Percentiles rank a stretch among this genome's conserved stretches.
phyloP scores from a whole-genome alignment of 2,888 invertebrate genomes.

The Drosophila testacea region DNA sequence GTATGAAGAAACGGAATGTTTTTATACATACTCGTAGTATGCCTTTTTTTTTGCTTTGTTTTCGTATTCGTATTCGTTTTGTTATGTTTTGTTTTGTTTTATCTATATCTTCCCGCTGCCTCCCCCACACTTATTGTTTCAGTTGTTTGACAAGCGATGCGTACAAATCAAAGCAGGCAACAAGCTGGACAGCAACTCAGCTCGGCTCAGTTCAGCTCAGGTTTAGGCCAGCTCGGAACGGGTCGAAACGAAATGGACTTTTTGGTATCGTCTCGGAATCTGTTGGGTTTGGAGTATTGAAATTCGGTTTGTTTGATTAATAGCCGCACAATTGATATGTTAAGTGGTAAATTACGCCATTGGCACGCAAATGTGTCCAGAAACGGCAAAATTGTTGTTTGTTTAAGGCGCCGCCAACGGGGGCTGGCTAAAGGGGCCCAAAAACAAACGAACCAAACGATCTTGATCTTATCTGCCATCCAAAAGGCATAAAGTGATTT shows the following conservation, averaged over 20 bases:
- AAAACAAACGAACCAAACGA: conserved; percentile 33
- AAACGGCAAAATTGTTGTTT: conserved; percentile 72
- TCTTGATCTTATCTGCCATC: conserved; percentile 50
- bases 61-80: conserved; percentile 4
- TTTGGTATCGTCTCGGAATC: conserved; percentile 30
- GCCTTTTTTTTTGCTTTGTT: conserved; percentile 30
- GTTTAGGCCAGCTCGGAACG: conserved; percentile 4
- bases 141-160: conserved; percentile 80
- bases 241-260: conserved; percentile 7
- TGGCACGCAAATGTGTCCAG: conserved; percentile 76
- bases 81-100: conserved; percentile 25
- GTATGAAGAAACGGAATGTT: conserved; percentile 16
- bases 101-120: conserved; percentile 24
- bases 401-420: conserved; percentile 78
- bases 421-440: conserved; percentile 27
- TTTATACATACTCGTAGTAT: background rate
- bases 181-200: conserved; percentile 29
- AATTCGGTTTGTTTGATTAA: conserved; percentile 73
- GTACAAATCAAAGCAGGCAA: conserved; percentile 79
- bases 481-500: conserved; percentile 73
- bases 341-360: conserved; percentile 81
- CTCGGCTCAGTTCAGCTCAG: conserved; percentile 1
- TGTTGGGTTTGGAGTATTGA: conserved; percentile 29
- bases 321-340: conserved; percentile 80
- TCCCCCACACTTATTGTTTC: conserved; percentile 52